Conservation (phyloP, 2,797 vertebrate genomes). For the Anguilla pacifica region DNA sequence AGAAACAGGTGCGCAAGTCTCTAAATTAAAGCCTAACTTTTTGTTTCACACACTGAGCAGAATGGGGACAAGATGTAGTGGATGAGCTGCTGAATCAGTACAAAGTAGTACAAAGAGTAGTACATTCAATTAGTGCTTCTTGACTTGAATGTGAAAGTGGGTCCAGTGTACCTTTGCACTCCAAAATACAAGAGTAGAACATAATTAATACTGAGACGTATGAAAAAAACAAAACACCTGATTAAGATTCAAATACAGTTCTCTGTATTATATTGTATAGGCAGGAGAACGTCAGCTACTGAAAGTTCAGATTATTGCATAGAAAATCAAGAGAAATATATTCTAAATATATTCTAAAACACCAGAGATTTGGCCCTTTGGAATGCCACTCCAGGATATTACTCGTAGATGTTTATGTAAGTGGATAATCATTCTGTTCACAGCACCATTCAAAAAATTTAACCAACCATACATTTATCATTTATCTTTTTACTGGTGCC, state of each 20-base stretch:
- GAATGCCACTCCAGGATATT: not conserved
- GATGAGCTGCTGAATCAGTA: not conserved
- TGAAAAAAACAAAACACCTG: not conserved
- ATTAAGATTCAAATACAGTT: not conserved
- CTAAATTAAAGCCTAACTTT: not conserved
- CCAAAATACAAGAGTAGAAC: not conserved
- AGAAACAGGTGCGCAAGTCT: not conserved
- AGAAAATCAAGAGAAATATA: not conserved
- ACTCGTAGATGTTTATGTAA: not conserved
- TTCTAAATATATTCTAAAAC: not conserved
- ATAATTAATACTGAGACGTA: conserved; percentile 1
- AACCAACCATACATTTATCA: not conserved
- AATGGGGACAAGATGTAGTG: not conserved
- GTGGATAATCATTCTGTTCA: not conserved
- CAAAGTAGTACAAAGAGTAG: not conserved
- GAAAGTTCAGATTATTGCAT: not conserved
- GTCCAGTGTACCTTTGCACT: not conserved
- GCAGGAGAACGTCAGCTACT: not conserved
- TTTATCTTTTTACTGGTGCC: not conserved
- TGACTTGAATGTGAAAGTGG: not conserved
- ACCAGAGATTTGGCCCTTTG: not conserved
- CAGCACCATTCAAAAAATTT: not conserved
- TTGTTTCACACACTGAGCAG: not conserved
- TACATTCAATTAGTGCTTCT: not conserved
- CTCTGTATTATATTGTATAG: not conserved